A percentile compares a stretch with the other conserved stretches of the same genome.
phyloP scores from a whole-genome alignment of 2,888 invertebrate species.

The Andricus curvator region DNA sequence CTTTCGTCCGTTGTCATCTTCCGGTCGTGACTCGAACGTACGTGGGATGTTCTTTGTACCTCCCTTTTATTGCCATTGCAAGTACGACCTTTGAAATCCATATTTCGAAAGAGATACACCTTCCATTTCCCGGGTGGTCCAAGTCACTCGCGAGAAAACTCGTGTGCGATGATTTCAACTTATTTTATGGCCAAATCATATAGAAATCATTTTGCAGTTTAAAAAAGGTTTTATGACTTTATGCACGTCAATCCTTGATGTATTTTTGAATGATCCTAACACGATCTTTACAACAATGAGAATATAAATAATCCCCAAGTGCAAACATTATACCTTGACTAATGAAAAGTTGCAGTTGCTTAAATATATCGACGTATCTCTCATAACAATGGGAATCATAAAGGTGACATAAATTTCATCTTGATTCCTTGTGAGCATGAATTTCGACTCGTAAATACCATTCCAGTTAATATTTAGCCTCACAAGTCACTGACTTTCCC shows the following conservation, averaged over 20 bases:
- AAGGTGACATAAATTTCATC: slow-evolving; percentile 13
- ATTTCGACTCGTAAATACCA: not conserved
- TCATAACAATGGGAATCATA: slow-evolving; percentile 7
- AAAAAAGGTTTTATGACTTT: not conserved
- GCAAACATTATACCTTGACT: no score
- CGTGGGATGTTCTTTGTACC: slow-evolving; percentile 33
- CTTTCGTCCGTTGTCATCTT: slow-evolving; percentile 27
- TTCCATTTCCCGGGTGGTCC: slow-evolving; percentile 21
- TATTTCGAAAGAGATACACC: slow-evolving; percentile 3
- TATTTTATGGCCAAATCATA: not conserved
- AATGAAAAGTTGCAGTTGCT: not conserved
- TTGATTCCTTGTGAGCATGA: not conserved
- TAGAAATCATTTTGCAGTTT: not conserved
- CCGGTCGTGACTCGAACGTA: slow-evolving; percentile 17
- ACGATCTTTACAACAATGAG: not conserved
- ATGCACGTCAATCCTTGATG: not conserved
- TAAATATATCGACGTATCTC: not conserved
- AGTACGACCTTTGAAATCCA: slow-evolving; percentile 21
- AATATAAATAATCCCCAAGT: slow-evolving; percentile 3
- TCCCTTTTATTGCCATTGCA: slow-evolving; percentile 21
- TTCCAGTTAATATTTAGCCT: not conserved
- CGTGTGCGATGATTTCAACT: not conserved
- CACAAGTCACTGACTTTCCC: not conserved
- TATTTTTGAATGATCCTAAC: not conserved
- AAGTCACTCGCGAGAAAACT: not conserved